Base-by-base conservation (phyloP, 2,888 invertebrate genomes). In the Drosophila maculinotata region DNA sequence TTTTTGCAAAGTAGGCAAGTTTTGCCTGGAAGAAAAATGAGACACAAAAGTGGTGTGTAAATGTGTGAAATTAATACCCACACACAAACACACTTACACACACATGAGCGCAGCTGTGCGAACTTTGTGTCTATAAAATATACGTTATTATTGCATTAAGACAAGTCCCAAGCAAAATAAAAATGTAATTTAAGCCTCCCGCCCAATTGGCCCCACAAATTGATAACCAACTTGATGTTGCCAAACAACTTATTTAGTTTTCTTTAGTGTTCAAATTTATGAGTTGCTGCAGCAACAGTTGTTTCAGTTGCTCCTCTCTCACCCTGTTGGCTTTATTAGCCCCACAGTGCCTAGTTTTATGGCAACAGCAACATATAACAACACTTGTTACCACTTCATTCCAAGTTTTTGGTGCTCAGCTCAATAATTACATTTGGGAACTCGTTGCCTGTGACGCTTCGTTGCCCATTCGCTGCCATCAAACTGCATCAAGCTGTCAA, bases 11-110 rank as follows among this genome's bases (percentile, higher is more conserved):
- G 64, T 52, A 69, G 70, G 68, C 73, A 77, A 71, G 65, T 76
- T 76, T 76, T 51, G 48, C 30, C 53, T 45, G 44, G 33, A 69
- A 73, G 74, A 72, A 72, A 72, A 74, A 74, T 77, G 71, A 72
- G 69, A 79, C 77, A 77, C 63, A 81, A 81, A 80, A 79, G 79
- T 81, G 75, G 72, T 79, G 79, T 72, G 79, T 76, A 80, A 80
- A 81, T 81, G 80, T 81, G 81, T 68, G 81, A 81, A 81, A 81
- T 79, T 77, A 81, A 79, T 73, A 79, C 76, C 65, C 69, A 57
- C 52, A 58, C 60, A 64, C 56, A 47, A 59, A 47, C 58, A 58
- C 47, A 45, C 45, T 44, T 36, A 42, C 28, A 12, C 35, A 38
- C n/a, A 47, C 17, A 17, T 14, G 23, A 25, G 25, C 31, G 30